Evolutionary conservation across 2,113 vertebrate genomes (phyloP).

Genomic region (Perca schrenkii): DNA sequence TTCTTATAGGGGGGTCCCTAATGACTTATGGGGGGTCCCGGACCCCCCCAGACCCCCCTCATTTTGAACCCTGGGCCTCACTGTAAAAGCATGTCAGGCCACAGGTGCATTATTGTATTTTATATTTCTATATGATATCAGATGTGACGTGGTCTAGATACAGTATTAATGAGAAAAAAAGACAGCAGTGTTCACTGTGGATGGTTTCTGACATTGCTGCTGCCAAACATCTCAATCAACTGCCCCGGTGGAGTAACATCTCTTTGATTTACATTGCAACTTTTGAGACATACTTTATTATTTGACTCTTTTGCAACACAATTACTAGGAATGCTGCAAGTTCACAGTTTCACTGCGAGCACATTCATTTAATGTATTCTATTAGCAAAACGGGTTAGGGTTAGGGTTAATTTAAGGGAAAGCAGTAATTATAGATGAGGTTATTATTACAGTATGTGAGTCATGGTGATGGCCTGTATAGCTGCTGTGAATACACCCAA

Average conservation of each 20-base stretch:
- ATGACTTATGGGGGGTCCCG: too few relatives aligned
- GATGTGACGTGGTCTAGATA: neutral
- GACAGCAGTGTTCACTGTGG: neutral
- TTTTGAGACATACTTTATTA: neutral
- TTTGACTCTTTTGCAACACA: neutral
- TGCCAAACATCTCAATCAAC: neutral
- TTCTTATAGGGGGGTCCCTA: too few relatives aligned
- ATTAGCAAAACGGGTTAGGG: too few relatives aligned
- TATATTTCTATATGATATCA: neutral
- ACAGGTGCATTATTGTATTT: neutral
- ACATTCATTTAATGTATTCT: too few relatives aligned
- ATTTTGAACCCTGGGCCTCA: too few relatives aligned
- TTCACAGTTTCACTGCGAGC: too few relatives aligned
- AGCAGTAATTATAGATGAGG: too few relatives aligned
- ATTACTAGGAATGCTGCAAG: neutral
- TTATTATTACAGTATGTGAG: neutral
- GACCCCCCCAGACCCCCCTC: too few relatives aligned
- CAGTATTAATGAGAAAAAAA: neutral
- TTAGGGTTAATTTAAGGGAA: too few relatives aligned
- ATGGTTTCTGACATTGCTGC: neutral
- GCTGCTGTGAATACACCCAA: neutral
- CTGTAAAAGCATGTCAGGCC: neutral
- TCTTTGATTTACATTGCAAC: neutral
- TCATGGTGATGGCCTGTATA: neutral
- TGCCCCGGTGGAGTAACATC: neutral